These are phyloP conservation scores for Melanotaenia nigrans DNA, from an alignment of 2,797 vertebrate species.

Conservation along the genomic window DNA sequence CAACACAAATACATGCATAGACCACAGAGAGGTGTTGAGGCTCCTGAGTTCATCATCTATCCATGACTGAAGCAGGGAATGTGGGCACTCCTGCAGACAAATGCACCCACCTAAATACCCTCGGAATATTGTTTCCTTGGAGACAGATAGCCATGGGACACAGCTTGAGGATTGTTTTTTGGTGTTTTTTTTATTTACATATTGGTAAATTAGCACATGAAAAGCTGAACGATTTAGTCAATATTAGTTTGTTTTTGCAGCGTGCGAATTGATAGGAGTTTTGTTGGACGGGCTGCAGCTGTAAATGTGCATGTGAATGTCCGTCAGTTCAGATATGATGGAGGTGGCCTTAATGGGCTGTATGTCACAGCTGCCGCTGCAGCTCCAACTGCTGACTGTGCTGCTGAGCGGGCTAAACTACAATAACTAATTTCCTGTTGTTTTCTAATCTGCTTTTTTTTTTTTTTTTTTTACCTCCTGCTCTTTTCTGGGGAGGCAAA, in stretches of 20 bases:
- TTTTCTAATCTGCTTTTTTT: slow-evolving; percentile 9
- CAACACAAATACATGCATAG: background rate
- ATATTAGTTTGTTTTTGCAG: background rate
- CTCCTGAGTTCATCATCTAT: background rate
- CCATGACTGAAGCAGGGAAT: background rate
- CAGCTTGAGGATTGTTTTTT: background rate
- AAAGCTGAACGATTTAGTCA: background rate
- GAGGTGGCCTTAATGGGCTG: background rate
- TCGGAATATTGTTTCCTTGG: background rate
- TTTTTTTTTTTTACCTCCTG: slow-evolving; percentile 6
- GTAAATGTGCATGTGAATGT: background rate
- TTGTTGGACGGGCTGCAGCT: background rate
- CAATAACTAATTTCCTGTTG: slow-evolving; percentile 12
- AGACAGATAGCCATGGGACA: background rate
- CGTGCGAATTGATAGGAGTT: background rate
- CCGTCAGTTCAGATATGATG: background rate
- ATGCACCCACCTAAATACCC: background rate
- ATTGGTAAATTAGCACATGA: background rate
- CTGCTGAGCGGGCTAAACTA: slow-evolving; percentile 1
- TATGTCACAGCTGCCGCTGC: slow-evolving; percentile 10
- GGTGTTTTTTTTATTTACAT: background rate
- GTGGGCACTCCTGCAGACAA: background rate
- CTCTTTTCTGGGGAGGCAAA: background rate
- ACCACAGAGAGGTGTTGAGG: no score
- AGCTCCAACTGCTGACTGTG: slow-evolving; percentile 13